Base-by-base conservation (phyloP, 2,797 vertebrate genomes). In the Girardinus metallicus region DNA sequence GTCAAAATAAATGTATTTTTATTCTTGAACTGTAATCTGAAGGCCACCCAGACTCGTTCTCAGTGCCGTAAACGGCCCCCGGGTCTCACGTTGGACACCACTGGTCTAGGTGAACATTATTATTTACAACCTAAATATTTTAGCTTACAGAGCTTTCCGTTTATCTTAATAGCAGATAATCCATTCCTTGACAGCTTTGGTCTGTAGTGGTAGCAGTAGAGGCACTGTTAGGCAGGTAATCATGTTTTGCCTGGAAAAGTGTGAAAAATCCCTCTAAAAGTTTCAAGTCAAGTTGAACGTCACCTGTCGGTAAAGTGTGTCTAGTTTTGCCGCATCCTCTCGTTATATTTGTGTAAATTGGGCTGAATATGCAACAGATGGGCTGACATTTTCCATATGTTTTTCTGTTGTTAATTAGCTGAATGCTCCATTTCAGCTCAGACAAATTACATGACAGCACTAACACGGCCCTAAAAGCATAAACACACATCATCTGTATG, bases 401-500 rank as follows among this genome's bases (percentile, higher is more conserved):
- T 5, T 57, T 81, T 55, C 29, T 47, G 12, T 44, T 71, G 36
- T 47, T 39, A 57, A 87, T 77, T 23, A 74, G 47, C 73, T 77
- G 23, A 81, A 84, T 70, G 79, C 47, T 74, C 23, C 21, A 13
- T 8, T 73, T 57, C 8, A 70, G 41, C 78, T 66, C 31, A 68
- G 78, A 75, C 21, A 26, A 29, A 31, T 77, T 77, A 34, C 34
- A 77, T n/a, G 11, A 36, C 31, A 18, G 21, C 47, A 68, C 34
- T 53, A 62, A 16, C 73, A 26, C 53, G 44, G 39, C 2, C 53
- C 26, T 44, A 49, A 83, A 51, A 47, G 9, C 36, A 72, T 74
- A 21, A 85, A 71, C 77, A 11, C 43, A 66, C 5, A 21, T 53
- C 18, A 36, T 18, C 53, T 77, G 72, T 66, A 57, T 84, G 11